These are phyloP conservation scores for Chaenodraco wilsoni DNA, from an alignment of 2,797 vertebrate species.

Conservation along the genomic window DNA sequence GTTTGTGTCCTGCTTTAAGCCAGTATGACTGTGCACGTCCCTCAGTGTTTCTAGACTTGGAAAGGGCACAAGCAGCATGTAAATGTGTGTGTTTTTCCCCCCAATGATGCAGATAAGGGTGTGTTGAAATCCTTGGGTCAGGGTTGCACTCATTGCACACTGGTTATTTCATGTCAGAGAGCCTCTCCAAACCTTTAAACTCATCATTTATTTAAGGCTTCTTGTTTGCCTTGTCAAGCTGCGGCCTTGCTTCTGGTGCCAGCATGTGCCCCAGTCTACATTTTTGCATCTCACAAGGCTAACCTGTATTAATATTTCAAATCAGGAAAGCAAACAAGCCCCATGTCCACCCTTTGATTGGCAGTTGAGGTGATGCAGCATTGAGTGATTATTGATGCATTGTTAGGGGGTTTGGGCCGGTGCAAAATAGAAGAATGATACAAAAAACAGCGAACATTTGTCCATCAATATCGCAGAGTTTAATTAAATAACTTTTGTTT, in stretches of 20 bases:
- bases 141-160: constrained; percentile 51
- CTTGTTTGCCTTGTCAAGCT: constrained; percentile 85
- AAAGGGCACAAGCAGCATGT: constrained; percentile 19
- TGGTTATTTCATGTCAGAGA: constrained; percentile 72
- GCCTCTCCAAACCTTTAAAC: constrained; percentile 77
- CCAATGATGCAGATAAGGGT: constrained; percentile 41
- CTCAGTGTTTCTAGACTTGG: constrained; percentile 7
- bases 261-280: constrained; percentile 76
- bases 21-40: constrained; percentile 7
- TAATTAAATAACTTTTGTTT: constrained; percentile 73
- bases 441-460: constrained; percentile 63
- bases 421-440: constrained; percentile 46
- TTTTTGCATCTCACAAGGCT: constrained; percentile 86
- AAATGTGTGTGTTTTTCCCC: constrained; percentile 12
- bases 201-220: constrained; percentile 84
- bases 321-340: constrained; percentile 73
- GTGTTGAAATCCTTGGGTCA: constrained; percentile 61
- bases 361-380: constrained; percentile 72
- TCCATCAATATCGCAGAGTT: constrained; percentile 64
- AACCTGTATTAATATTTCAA: constrained; percentile 86
- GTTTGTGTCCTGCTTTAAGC: constrained; percentile 37
- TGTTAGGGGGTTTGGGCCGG: constrained; percentile 51
- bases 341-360: constrained; percentile 69
- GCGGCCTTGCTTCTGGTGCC: constrained; percentile 82
- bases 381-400: constrained; percentile 74